Evolutionary conservation across 2,797 vertebrate species (phyloP), one percentile per base, ranked within the genome.

Genomic region (Myotis planiceps): DNA sequence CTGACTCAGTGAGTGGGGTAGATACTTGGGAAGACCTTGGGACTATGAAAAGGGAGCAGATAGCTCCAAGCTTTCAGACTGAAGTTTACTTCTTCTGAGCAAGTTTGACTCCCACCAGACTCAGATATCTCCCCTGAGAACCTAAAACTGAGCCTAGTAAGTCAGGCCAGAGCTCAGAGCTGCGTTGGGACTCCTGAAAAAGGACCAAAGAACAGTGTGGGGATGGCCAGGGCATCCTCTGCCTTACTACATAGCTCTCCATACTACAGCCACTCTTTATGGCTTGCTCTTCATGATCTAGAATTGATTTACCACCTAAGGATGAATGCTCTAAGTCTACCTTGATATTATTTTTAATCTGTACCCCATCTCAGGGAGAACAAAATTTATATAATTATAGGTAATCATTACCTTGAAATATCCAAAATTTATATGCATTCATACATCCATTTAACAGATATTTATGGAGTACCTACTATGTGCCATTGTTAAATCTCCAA

Each of bases 301-400:
- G 10, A 88, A 45, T 42, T 71, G 27, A 81, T 23, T 63, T 94
- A 0, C 18, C 14, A 55, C 47, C 68, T 60, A 76, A 72, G 45
- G 68, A 76, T 65, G 12, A 32, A 4, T 69, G 49, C 32, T 65
- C 32, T 74, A 63, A 83, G 42, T 9, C 19, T 42, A 39, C 12
- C 42, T 92, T 83, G 74, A 55, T 23, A 65, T 90, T 68, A 76
- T 69, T 84, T 82, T 90, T n/a, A 8, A 80, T 83, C 51, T 84
- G 8, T 78, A 74, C 23, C 29, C n/a, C 18, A 58, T 65, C 63
- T 94, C 58, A 88, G 51, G 27, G 45, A 80, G 5, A 71, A 63
- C 16, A 55, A 90, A 49, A 16, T 32, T 83, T 32, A 47, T 15
- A 7, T 47, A 16, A 71, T 83, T 72, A 60, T 80, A 60, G 32